Evolutionary conservation across 2,113 vertebrate species (phyloP).

Genomic region (Brachionichthys hirsutus): DNA sequence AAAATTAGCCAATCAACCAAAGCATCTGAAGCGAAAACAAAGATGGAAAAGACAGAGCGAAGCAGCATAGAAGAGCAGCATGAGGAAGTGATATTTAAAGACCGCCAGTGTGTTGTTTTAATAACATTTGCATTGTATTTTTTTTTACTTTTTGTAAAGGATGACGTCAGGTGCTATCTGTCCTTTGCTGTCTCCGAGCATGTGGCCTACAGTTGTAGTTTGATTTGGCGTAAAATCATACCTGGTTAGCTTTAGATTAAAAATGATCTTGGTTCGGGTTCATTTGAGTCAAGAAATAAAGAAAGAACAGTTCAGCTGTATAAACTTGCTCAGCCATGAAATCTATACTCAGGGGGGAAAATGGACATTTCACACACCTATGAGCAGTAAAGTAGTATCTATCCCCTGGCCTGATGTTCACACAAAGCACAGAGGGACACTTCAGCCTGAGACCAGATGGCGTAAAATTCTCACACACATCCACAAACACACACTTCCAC

Average conservation of each 20-base stretch:
- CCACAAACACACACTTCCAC: not conserved
- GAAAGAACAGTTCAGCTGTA: slow-evolving; percentile 32
- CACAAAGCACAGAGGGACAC: slow-evolving; percentile 43
- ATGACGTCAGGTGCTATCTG: too few relatives aligned
- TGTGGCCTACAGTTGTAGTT: too few relatives aligned
- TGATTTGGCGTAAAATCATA: too few relatives aligned
- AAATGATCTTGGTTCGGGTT: too few relatives aligned
- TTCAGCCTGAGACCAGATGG: slow-evolving; percentile 57
- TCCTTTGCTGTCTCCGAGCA: too few relatives aligned
- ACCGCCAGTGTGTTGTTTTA: too few relatives aligned
- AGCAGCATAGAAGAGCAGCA: not conserved
- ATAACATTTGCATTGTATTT: too few relatives aligned
- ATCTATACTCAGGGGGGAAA: slow-evolving; percentile 42
- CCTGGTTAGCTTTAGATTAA: too few relatives aligned
- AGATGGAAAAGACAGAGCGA: slow-evolving; percentile 21
- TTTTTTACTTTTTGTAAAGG: too few relatives aligned
- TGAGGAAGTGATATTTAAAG: too few relatives aligned
- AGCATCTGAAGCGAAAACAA: slow-evolving; percentile 59
- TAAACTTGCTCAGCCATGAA: slow-evolving; percentile 46
- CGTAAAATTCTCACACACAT: slow-evolving; percentile 23
- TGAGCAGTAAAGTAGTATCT: slow-evolving; percentile 49
- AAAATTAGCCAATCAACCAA: slow-evolving; percentile 59
- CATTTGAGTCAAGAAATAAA: too few relatives aligned
- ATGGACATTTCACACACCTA: slow-evolving; percentile 64
- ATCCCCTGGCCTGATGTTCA: slow-evolving; percentile 50